These are phyloP conservation scores for Neodiprion fabricii DNA, from an alignment of 1,140 invertebrate genomes.

Conservation along the genomic window DNA sequence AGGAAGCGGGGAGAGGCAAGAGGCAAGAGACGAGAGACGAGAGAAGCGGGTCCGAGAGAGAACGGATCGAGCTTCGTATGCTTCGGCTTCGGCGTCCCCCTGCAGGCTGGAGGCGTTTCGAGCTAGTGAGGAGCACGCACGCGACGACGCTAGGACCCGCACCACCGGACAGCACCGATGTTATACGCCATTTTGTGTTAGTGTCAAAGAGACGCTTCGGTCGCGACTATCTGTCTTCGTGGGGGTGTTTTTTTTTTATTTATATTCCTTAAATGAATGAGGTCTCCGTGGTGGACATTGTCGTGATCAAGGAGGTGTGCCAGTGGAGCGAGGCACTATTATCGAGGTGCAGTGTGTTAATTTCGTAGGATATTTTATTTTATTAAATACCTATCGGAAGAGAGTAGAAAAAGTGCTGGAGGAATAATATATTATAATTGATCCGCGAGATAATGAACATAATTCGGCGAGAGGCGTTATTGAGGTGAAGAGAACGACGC, in stretches of 20 bases:
- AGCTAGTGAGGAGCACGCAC: conserved; percentile 17
- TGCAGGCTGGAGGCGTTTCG: conserved; percentile 4
- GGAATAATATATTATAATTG: background rate
- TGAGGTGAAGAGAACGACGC: too few relatives aligned
- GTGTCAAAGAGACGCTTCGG: conserved; percentile 27
- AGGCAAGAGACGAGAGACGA: background rate
- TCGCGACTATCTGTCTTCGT: background rate
- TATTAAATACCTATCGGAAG: too few relatives aligned
- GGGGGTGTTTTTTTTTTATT: background rate
- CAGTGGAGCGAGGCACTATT: background rate
- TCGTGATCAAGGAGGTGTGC: too few relatives aligned
- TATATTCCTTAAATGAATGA: too few relatives aligned
- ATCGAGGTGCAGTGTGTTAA: too few relatives aligned
- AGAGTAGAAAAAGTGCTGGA: too few relatives aligned
- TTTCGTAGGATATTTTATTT: too few relatives aligned
- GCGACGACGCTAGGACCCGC: conserved; percentile 13
- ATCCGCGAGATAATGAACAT: too few relatives aligned
- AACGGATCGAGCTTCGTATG: too few relatives aligned
- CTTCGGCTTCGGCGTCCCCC: background rate
- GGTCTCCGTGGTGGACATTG: too few relatives aligned
- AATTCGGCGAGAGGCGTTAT: too few relatives aligned
- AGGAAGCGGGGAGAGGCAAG: background rate
- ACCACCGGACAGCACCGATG: conserved; percentile 32
- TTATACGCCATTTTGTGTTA: conserved; percentile 37
- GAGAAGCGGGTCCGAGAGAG: background rate